These are phyloP conservation scores for Mycogona germanica DNA, from an alignment of 2,888 invertebrate genomes.

Conservation along the genomic window DNA sequence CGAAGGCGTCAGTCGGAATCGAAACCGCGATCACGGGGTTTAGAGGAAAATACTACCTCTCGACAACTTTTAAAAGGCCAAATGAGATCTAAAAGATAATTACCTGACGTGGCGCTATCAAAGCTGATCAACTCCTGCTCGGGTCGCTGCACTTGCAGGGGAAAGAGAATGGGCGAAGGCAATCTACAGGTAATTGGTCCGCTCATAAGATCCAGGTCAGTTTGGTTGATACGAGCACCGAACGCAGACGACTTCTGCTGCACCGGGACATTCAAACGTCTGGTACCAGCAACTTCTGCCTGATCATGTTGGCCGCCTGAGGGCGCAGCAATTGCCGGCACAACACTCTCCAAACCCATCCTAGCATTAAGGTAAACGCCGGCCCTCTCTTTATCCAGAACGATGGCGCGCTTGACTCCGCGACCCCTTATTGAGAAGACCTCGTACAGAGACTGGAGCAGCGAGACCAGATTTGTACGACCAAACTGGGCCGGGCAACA, in stretches of 20 bases:
- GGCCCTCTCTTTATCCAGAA: slow-evolving; percentile 1
- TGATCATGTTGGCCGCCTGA: too few species aligned
- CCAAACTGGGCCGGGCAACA: slow-evolving; percentile 43
- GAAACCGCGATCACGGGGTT: too few species aligned
- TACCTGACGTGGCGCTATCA: slow-evolving; percentile 3
- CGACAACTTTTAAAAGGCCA: too few species aligned
- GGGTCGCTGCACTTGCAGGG: slow-evolving; percentile 19
- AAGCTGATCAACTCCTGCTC: slow-evolving; percentile 2
- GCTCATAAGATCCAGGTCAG: slow-evolving; percentile 26
- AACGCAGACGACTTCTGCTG: too few species aligned
- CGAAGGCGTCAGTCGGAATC: too few species aligned
- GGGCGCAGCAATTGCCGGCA: background rate
- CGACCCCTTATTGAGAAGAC: slow-evolving; percentile 40
- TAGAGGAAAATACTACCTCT: too few species aligned
- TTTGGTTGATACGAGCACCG: too few species aligned
- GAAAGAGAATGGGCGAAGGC: slow-evolving; percentile 29
- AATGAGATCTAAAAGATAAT: too few species aligned
- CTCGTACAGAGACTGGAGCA: slow-evolving; percentile 44
- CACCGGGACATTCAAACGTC: too few species aligned
- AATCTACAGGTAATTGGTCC: slow-evolving; percentile 29
- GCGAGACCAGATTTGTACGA: slow-evolving; percentile 39
- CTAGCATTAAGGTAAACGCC: too few species aligned
- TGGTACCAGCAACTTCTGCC: too few species aligned
- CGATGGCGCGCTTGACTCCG: slow-evolving; percentile 29
- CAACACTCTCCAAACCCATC: too few species aligned